These are phyloP conservation scores for Linnaemya vulpina DNA, from an alignment of 2,888 invertebrate genomes.

Conservation along the genomic window DNA sequence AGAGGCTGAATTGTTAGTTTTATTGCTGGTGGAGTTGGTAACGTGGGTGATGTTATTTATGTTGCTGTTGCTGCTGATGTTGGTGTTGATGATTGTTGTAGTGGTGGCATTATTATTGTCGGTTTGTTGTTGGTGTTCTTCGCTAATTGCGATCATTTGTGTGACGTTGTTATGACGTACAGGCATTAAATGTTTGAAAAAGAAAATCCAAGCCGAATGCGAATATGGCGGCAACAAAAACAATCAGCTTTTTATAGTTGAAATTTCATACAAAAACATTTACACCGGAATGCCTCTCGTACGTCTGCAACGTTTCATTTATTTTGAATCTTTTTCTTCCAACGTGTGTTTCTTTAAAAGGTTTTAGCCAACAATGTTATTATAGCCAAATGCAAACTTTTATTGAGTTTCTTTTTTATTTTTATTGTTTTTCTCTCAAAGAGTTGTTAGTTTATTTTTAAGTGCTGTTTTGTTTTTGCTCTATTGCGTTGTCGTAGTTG, in stretches of 20 bases:
- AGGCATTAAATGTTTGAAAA: constrained; percentile 67
- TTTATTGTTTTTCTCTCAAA: constrained; percentile 2
- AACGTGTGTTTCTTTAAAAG: neutral
- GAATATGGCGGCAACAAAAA: constrained; percentile 19
- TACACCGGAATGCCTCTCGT: neutral
- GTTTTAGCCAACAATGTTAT: neutral
- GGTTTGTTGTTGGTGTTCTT: constrained; percentile 78
- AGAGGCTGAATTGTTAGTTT: neutral
- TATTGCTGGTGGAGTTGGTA: constrained; percentile 12
- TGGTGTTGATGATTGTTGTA: constrained; percentile 16
- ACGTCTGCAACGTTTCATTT: neutral
- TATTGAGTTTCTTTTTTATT: neutral
- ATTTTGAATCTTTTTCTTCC: neutral
- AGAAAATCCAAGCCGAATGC: neutral
- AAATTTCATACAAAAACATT: constrained; percentile 4
- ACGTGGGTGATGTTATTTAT: constrained; percentile 8
- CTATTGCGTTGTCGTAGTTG: neutral
- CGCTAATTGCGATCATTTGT: constrained; percentile 81
- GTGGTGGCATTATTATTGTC: constrained; percentile 61
- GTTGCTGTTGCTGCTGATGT: constrained; percentile 21
- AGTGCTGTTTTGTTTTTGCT: constrained; percentile 6
- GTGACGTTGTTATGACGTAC: constrained; percentile 68
- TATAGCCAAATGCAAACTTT: neutral
- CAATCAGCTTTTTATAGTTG: constrained; percentile 2
- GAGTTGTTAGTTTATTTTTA: constrained; percentile 29